Evolutionary conservation across 2,797 vertebrate genomes (phyloP).

Genomic region (Pogonophryne albipinna): DNA sequence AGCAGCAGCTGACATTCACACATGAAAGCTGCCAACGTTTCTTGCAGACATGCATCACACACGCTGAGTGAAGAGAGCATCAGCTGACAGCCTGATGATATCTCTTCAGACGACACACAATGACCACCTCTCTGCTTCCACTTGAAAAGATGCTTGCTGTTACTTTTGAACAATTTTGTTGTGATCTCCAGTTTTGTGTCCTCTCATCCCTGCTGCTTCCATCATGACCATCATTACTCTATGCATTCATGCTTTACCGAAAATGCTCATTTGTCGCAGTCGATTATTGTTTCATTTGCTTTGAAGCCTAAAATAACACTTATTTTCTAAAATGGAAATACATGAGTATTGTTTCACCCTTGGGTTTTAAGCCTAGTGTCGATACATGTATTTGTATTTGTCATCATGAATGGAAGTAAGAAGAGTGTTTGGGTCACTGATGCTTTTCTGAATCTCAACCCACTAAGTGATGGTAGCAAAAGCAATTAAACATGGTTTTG

Average conservation of each 20-base stretch:
- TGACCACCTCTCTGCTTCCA: conserved; percentile 27
- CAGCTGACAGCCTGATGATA: conserved; percentile 41
- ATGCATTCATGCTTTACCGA: background rate
- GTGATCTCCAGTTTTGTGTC: background rate
- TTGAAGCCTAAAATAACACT: background rate
- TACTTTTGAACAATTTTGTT: background rate
- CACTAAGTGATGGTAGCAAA: background rate
- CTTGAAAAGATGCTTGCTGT: conserved; percentile 10
- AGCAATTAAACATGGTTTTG: background rate
- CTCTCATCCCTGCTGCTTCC: background rate
- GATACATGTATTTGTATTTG: background rate
- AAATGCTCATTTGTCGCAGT: background rate
- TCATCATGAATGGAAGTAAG: background rate
- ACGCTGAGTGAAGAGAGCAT: conserved; percentile 33
- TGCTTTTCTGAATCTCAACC: background rate
- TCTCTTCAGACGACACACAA: conserved; percentile 48
- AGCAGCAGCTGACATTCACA: conserved; percentile 73
- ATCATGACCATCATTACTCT: background rate
- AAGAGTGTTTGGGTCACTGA: background rate
- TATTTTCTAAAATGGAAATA: background rate
- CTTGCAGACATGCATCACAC: conserved; percentile 52
- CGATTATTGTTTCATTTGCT: background rate
- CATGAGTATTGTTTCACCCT: background rate
- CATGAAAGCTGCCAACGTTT: conserved; percentile 61
- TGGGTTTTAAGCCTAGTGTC: background rate